Evolutionary conservation across 2,888 invertebrate species (phyloP).

Genomic region (Hypsopygia costalis): DNA sequence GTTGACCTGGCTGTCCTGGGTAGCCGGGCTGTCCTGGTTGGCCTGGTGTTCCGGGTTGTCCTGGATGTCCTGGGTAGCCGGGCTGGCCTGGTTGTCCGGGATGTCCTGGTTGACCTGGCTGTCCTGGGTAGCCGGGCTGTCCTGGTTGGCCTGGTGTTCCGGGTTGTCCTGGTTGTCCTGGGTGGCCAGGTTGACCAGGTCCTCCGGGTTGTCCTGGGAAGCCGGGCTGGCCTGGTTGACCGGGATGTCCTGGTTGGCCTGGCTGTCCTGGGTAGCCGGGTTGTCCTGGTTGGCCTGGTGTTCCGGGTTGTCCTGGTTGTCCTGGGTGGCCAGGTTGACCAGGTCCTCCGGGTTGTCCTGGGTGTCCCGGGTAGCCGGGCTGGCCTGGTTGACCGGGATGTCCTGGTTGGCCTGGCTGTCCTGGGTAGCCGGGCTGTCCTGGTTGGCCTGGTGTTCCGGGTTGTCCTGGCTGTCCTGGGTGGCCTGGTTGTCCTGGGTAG

Average conservation of each 20-base stretch:
- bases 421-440: conserved; percentile 19
- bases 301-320: conserved; percentile 24
- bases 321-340: conserved; percentile 20
- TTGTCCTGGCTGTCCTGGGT: conserved; percentile 19
- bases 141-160: conserved; percentile 22
- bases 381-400: conserved; percentile 14
- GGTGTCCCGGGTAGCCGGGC: conserved; percentile 16
- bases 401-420: conserved; percentile 18
- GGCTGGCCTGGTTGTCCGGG: conserved; percentile 25
- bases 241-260: conserved; percentile 18
- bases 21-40: conserved; percentile 18
- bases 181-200: conserved; percentile 55
- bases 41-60: conserved; percentile 21
- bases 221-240: conserved; percentile 17
- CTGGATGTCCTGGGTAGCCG: conserved; percentile 19
- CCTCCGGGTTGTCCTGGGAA: conserved; percentile 22
- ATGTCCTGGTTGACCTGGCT: conserved; percentile 17
- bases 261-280: conserved; percentile 20
- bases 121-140: conserved; percentile 19
- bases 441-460: conserved; percentile 25
- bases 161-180: conserved; percentile 41
- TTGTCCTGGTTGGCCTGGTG: conserved; percentile 18
- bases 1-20: conserved; percentile 20
- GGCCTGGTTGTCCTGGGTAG: conserved; percentile 25
- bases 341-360: conserved; percentile 19